Conservation (phyloP, 2,797 vertebrate genomes). For the Clarias fuscus region DNA sequence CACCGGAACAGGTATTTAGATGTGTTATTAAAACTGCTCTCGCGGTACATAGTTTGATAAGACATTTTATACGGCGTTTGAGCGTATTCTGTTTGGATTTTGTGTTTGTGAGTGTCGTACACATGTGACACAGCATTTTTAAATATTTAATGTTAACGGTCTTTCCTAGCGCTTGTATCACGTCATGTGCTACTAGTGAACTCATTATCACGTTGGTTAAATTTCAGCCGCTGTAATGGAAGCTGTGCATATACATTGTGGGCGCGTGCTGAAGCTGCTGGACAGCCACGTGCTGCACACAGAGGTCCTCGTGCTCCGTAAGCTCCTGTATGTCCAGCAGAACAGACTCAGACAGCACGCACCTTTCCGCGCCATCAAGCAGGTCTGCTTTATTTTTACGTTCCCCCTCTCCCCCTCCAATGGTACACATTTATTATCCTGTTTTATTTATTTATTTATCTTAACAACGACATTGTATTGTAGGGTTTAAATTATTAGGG, state of each 20-base stretch:
- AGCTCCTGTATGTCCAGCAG: conserved; percentile 77
- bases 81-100: not conserved
- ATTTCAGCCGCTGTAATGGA: conserved; percentile 67
- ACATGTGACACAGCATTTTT: not conserved
- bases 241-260: conserved; percentile 64
- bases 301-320: conserved; percentile 79
- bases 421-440: too few relatives aligned
- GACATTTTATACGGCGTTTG: too few relatives aligned
- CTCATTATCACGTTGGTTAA: not conserved
- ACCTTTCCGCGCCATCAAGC: conserved; percentile 79
- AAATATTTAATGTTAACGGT: not conserved
- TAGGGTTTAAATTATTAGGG: too few relatives aligned
- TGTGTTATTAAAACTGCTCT: not conserved
- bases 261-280: conserved; percentile 63
- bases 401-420: too few relatives aligned
- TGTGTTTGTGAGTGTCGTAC: not conserved
- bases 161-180: not conserved
- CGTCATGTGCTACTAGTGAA: not conserved
- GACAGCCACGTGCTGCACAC: conserved; percentile 71
- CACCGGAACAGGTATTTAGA: conserved; percentile 60
- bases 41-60: not conserved
- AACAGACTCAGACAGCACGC: conserved; percentile 78
- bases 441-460: too few relatives aligned
- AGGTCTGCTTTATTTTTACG: conserved; percentile 72
- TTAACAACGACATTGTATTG: too few relatives aligned